Evolutionary conservation across 2,797 vertebrate genomes (phyloP).

Genomic region (Coranthus polyacanthus): DNA sequence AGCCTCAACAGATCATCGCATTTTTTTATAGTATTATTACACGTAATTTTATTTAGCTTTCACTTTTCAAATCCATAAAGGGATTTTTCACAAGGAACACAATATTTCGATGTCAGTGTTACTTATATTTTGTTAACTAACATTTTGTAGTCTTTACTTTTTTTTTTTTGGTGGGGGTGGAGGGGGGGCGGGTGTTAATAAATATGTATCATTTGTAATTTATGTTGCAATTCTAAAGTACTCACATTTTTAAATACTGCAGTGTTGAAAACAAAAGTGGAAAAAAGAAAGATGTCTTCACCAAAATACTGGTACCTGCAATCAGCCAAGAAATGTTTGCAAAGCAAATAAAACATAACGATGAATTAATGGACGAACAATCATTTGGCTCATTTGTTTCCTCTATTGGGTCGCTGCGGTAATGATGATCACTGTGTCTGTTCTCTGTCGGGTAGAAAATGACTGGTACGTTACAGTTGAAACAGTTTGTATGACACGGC

Average conservation of each 20-base stretch:
- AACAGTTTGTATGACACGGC: not conserved
- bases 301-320: constrained; percentile 72
- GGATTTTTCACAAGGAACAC: constrained; percentile 40
- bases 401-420: not conserved
- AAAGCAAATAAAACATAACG: constrained; percentile 78
- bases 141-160: constrained; percentile 48
- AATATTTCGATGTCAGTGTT: constrained; percentile 41
- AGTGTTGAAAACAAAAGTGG: constrained; percentile 59
- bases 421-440: not conserved
- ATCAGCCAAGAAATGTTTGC: constrained; percentile 78
- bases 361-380: constrained; percentile 30
- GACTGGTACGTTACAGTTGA: not conserved
- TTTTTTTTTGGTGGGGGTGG: constrained; percentile 61
- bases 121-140: constrained; percentile 31
- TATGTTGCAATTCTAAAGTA: constrained; percentile 60
- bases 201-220: constrained; percentile 67
- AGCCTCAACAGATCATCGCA: constrained; percentile 29
- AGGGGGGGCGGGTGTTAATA: constrained; percentile 40
- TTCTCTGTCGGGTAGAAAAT: not conserved
- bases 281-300: constrained; percentile 58
- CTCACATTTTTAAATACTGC: constrained; percentile 63
- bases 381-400: constrained; percentile 8
- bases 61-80: constrained; percentile 49
- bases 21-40: constrained; percentile 36
- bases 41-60: too few relatives aligned